Evolutionary conservation across 2,888 invertebrate genomes (phyloP), one percentile per base, ranked within the genome.

Genomic region (Melanostoma mellinum): DNA sequence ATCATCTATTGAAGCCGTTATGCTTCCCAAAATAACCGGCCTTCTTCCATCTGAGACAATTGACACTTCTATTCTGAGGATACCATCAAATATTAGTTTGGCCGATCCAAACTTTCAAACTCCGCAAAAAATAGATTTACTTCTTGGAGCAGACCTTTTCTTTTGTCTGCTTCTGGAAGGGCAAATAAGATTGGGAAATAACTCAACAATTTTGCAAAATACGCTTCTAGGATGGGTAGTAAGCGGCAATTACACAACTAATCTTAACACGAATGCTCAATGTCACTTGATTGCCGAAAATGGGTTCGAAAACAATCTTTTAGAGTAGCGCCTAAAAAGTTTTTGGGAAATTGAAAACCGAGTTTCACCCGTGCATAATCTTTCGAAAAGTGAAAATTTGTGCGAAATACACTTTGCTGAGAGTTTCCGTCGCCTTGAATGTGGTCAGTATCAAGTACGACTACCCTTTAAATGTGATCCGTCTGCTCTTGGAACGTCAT

Each of bases 261-360:
- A 20, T 10, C 20, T 6, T 2, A 74, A 92, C 91, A 65, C 88
- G 91, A 71, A 89, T 91, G 20, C 76, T 10, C 50, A 40, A 50
- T 30, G 50, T 8, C 50, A 30, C 5, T 38, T 65, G 30, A 10
- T 46, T 52, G 32, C 6, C 40, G 63, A 65, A 65, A 65, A 65
- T 46, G n/a, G 9, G n/a, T 40, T 65, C 9, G 40, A 65, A 40
- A 50, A 50, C 30, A 63, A 52, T 50, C 9, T 40, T 6, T 52
- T 50, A 35, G 32, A 63, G 2, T 30, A 38, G 9, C 3, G 40
- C 9, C 38, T 63, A 9, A 63, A 50, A 50, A 9, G 9, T 8
- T 63, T 63, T 38, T 61, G 46, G 60, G 60, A 61, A 46, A 61
- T 61, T 10, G 46, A 46, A 35, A 10, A 33, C 33, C 33, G 60